Evolutionary conservation across 53 echinoderm and acorn worm species (phyloP).

Genomic region (Astropecten irregularis): DNA sequence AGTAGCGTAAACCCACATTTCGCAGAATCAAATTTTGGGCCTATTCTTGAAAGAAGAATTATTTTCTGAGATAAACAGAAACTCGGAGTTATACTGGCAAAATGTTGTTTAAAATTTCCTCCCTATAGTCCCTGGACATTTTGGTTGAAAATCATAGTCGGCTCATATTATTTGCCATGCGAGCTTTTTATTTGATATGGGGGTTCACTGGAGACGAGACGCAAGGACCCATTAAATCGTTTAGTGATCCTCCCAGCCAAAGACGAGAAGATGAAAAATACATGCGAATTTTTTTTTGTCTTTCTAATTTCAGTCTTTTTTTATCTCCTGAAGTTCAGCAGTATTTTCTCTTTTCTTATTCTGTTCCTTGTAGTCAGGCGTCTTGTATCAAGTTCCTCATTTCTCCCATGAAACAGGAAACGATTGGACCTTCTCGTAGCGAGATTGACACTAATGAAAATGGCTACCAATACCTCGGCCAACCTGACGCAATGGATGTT

Average conservation of each 20-base stretch:
- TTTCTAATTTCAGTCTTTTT: conserved; percentile 13
- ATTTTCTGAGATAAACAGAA: too few species aligned
- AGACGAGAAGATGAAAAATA: background rate
- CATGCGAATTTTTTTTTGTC: too few species aligned
- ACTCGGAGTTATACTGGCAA: too few species aligned
- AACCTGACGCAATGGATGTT: conserved; percentile 28
- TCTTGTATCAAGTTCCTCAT: conserved; percentile 11
- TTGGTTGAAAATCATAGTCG: too few species aligned
- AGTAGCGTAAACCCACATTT: too few species aligned
- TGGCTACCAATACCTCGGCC: conserved; percentile 23
- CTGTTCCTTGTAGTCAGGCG: background rate
- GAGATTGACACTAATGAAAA: conserved; percentile 56
- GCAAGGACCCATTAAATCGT: conserved; percentile 38
- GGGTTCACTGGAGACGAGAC: conserved; percentile 34
- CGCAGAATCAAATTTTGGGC: too few species aligned
- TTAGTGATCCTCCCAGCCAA: background rate
- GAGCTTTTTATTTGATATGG: too few species aligned
- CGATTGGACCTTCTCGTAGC: background rate
- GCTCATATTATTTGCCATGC: too few species aligned
- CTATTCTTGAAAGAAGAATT: too few species aligned
- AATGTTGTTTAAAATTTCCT: too few species aligned
- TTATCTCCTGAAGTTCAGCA: background rate
- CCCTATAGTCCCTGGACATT: too few species aligned
- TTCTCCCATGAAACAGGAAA: conserved; percentile 2
- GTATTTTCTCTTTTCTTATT: too few species aligned